Percentiles rank a stretch among this genome's conserved stretches.
Conservation (phyloP, 2,888 invertebrate species). For the Hyalella azteca region DNA sequence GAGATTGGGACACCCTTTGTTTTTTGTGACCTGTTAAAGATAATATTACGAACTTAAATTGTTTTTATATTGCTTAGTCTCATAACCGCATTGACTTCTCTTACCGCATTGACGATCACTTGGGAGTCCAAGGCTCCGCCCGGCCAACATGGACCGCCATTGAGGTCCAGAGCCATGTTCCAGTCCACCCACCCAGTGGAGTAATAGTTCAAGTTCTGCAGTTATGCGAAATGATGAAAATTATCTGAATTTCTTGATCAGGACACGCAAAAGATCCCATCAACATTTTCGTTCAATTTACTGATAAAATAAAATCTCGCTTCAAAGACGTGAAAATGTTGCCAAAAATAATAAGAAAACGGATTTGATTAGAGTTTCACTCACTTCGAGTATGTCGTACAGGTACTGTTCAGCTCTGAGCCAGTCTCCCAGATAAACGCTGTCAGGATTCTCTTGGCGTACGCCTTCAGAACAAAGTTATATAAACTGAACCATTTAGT, state of each 20-base stretch:
- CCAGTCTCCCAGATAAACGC: constrained; percentile 20
- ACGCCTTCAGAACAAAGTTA: background rate
- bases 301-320: no score
- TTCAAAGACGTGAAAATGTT: background rate
- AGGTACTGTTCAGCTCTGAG: background rate
- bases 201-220: constrained; percentile 26
- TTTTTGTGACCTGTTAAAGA: no score
- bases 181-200: constrained; percentile 21
- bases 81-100: no score
- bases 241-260: no score
- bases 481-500: no score
- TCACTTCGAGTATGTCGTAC: constrained; percentile 9
- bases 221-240: background rate
- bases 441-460: background rate
- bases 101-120: constrained; percentile 21
- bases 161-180: constrained; percentile 13
- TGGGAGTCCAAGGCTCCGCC: background rate
- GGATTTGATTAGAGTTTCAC: no score
- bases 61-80: no score
- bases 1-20: no score
- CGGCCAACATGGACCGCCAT: background rate
- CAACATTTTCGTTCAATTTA: no score
- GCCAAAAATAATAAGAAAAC: no score
- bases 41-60: no score
- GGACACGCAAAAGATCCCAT: no score